Conservation (phyloP, 1,140 invertebrate genomes). For the Atopsyche davidsoni region DNA sequence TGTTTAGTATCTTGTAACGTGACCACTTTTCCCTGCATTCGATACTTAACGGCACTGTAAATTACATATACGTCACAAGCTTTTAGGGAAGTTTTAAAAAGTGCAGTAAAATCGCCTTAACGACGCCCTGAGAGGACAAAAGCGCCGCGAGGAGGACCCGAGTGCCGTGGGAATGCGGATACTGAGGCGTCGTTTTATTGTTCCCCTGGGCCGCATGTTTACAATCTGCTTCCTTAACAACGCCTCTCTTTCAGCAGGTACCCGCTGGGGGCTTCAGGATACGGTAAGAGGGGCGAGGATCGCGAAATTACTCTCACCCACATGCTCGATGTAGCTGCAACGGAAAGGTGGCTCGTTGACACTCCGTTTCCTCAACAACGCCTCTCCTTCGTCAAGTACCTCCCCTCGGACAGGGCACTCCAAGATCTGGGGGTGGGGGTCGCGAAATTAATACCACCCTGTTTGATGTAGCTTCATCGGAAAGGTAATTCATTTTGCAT, state of each 20-base stretch:
- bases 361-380: conserved; percentile 22
- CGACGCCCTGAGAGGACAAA: conserved; percentile 11
- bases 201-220: conserved; percentile 27
- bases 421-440: too few relatives aligned
- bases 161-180: conserved; percentile 14
- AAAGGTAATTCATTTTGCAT: conserved; percentile 24
- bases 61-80: background rate
- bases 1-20: too few relatives aligned
- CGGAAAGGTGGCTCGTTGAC: conserved; percentile 26
- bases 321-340: too few relatives aligned
- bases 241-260: conserved; percentile 28
- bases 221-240: conserved; percentile 24
- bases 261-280: too few relatives aligned
- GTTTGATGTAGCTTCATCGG: too few relatives aligned
- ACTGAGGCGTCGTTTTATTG: conserved; percentile 24
- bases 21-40: too few relatives aligned
- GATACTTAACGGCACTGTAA: background rate
- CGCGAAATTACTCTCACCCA: too few relatives aligned
- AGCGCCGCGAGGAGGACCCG: conserved; percentile 6
- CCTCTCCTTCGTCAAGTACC: conserved; percentile 28
- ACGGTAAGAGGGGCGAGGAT: too few relatives aligned
- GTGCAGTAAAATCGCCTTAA: conserved; percentile 20
- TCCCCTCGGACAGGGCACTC: too few relatives aligned
- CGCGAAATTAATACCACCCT: too few relatives aligned
- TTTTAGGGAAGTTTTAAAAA: conserved; percentile 9